These are phyloP conservation scores for Ichneumoninae sp. DNA, from an alignment of 2,888 invertebrate species.

Conservation along the genomic window DNA sequence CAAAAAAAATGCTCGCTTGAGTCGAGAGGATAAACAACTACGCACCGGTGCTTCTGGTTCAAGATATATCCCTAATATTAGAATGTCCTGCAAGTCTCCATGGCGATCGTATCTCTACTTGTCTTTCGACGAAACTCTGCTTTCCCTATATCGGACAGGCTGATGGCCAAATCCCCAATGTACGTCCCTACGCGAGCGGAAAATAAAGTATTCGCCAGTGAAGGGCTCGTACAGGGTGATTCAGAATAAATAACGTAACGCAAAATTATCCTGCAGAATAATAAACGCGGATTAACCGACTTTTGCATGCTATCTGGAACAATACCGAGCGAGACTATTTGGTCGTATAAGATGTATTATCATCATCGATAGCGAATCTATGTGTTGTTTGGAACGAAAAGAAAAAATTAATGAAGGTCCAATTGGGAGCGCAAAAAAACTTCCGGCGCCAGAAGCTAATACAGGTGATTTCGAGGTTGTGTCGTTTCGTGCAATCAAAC, in stretches of 20 bases:
- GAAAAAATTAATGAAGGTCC: not conserved
- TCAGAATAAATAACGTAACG: slow-evolving; percentile 1
- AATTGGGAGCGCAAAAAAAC: not conserved
- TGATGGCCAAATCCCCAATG: slow-evolving; percentile 70
- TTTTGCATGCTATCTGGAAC: not conserved
- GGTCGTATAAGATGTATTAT: not conserved
- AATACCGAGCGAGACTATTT: not conserved
- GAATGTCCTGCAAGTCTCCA: slow-evolving; percentile 23
- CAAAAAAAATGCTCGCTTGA: not conserved
- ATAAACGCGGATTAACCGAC: not conserved
- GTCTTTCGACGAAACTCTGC: slow-evolving; percentile 64
- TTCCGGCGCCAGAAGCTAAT: not conserved
- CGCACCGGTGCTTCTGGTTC: not conserved
- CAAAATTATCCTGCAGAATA: not conserved
- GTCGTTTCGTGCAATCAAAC: not conserved
- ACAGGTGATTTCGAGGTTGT: not conserved
- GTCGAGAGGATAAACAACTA: not conserved
- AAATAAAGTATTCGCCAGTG: slow-evolving; percentile 64
- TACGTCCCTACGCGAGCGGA: slow-evolving; percentile 59
- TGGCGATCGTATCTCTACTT: slow-evolving; percentile 60
- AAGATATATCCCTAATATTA: not conserved
- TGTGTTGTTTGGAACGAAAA: not conserved
- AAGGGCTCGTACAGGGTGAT: not conserved
- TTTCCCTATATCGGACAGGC: slow-evolving; percentile 56
- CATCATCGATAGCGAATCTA: not conserved